Percentiles rank a stretch among this genome's conserved stretches.
phyloP scores from a whole-genome alignment of 2,888 invertebrate genomes.

The Caenorhabditis sp. region DNA sequence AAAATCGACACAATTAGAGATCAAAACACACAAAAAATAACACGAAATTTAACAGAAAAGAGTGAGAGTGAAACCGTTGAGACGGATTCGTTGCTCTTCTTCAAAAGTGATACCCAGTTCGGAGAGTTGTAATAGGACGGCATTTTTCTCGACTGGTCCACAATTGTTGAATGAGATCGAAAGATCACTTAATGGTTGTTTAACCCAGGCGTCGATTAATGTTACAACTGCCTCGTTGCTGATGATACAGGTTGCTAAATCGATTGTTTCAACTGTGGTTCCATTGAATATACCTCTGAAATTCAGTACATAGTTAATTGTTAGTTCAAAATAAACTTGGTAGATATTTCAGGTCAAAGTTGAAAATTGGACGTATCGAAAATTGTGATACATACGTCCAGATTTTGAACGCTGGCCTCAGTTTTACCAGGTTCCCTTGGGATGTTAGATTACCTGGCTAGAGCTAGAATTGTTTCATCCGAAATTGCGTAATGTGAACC shows the following conservation, averaged over 20 bases:
- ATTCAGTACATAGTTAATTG: background rate
- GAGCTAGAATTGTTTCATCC: constrained; percentile 47
- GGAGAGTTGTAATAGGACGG: constrained; percentile 10
- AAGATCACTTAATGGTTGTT: constrained; percentile 34
- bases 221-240: constrained; percentile 24
- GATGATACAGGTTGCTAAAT: constrained; percentile 44
- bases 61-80: constrained; percentile 9
- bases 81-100: constrained; percentile 2
- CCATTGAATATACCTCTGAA: constrained; percentile 32
- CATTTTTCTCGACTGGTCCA: constrained; percentile 15
- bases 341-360: too few relatives aligned
- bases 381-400: too few relatives aligned
- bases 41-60: constrained; percentile 5
- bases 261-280: constrained; percentile 42
- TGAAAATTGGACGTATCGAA: too few relatives aligned
- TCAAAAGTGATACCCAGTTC: constrained; percentile 14
- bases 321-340: too few relatives aligned
- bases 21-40: background rate
- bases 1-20: too few relatives aligned
- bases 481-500: constrained; percentile 51
- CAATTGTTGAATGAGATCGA: constrained; percentile 46
- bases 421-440: too few relatives aligned
- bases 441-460: constrained; percentile 48
- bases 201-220: constrained; percentile 40
- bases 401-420: too few relatives aligned